Evolutionary conservation across 2,113 vertebrate genomes (phyloP).

Genomic region (Tricholaema leucomelas): DNA sequence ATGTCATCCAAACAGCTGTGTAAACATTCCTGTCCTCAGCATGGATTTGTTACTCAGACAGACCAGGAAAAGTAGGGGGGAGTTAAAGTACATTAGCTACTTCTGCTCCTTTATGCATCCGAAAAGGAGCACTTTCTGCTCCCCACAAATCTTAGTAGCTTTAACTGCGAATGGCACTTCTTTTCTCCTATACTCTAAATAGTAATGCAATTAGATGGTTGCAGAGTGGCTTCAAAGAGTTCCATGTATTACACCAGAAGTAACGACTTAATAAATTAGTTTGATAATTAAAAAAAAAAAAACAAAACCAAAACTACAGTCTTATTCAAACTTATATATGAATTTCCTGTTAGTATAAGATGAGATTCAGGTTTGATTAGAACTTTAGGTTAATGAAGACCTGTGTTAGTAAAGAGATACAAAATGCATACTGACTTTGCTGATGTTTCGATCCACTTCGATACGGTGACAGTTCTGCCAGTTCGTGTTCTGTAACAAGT

Average conservation of each 20-base stretch:
- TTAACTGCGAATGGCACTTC: not conserved
- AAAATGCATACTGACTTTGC: not conserved
- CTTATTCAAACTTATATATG: not conserved
- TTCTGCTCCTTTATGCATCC: not conserved
- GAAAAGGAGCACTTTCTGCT: not conserved
- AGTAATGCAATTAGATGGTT: not conserved
- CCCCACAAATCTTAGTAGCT: not conserved
- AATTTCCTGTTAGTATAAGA: not conserved
- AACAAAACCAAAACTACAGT: too few relatives aligned
- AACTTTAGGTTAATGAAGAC: not conserved
- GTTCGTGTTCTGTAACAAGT: not conserved
- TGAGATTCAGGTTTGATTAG: not conserved
- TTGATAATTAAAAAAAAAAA: fast-evolving
- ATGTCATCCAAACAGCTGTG: not conserved
- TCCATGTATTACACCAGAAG: not conserved
- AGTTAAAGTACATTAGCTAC: not conserved
- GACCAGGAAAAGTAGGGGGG: not conserved
- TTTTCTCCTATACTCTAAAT: not conserved
- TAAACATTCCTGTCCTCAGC: not conserved
- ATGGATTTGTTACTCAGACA: not conserved
- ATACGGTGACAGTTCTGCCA: not conserved
- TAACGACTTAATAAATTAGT: not conserved
- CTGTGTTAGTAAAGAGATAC: not conserved
- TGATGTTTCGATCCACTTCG: not conserved
- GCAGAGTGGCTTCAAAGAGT: not conserved